Percentiles rank a stretch among this genome's conserved stretches.
phyloP scores from a whole-genome alignment of 2,888 invertebrate species.

The Phanerotoma sp. region DNA sequence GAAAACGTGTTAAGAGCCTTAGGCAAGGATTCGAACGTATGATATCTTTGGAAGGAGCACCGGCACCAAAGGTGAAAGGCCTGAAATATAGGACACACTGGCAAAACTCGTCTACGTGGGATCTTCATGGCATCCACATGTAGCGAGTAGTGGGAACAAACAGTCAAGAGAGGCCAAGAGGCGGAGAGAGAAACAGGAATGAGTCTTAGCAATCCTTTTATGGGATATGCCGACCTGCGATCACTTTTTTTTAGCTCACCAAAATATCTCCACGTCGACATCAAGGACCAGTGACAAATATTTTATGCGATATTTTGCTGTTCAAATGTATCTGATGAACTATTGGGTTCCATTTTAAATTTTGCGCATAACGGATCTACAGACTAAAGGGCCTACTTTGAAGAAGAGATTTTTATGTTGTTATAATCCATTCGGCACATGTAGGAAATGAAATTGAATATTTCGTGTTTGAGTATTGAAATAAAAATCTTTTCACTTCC shows the following conservation, averaged over 20 bases:
- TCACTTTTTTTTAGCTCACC: slow-evolving; percentile 16
- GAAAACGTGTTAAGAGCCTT: slow-evolving; percentile 21
- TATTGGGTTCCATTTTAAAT: too few species aligned
- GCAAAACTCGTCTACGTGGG: slow-evolving; percentile 50
- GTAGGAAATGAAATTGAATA: too few species aligned
- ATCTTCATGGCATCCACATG: slow-evolving; percentile 34
- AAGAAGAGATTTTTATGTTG: too few species aligned
- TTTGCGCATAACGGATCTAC: too few species aligned
- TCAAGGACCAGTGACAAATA: slow-evolving; percentile 36
- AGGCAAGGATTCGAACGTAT: slow-evolving; percentile 18
- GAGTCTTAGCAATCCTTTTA: slow-evolving; percentile 49
- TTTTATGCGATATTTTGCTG: neutral
- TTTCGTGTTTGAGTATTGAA: too few species aligned
- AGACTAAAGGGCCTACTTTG: too few species aligned
- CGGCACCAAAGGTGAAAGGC: slow-evolving; percentile 52
- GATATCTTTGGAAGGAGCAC: slow-evolving; percentile 13
- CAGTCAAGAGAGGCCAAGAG: slow-evolving; percentile 24
- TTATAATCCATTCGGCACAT: too few species aligned
- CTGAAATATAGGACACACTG: slow-evolving; percentile 52
- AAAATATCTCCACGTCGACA: slow-evolving; percentile 21
- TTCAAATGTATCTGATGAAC: neutral
- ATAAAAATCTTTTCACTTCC: too few species aligned
- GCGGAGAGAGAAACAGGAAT: slow-evolving; percentile 30
- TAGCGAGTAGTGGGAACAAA: slow-evolving; percentile 26
- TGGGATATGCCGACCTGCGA: slow-evolving; percentile 35